Conservation (phyloP, 1,140 invertebrate species). For the Drosophila funebris region DNA sequence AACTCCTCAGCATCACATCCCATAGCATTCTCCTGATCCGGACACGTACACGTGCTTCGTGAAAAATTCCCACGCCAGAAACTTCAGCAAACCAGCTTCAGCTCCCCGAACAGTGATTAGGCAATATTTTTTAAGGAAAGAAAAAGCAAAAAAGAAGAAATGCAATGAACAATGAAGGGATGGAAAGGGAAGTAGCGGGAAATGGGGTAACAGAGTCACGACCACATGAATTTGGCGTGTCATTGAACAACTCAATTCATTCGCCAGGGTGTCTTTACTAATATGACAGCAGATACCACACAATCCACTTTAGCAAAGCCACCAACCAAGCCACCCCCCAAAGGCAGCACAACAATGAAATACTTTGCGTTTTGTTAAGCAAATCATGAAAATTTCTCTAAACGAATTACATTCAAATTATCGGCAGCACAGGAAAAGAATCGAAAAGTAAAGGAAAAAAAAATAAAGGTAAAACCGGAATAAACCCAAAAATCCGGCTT, state of each 20-base stretch:
- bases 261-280: background rate
- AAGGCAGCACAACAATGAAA: conserved; percentile 12
- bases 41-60: conserved; percentile 36
- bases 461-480: conserved; percentile 1
- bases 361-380: conserved; percentile 61
- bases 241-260: conserved; percentile 75
- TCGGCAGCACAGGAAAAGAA: conserved; percentile 30
- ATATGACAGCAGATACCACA: conserved; percentile 14
- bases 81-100: background rate
- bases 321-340: background rate
- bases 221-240: conserved; percentile 59
- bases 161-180: background rate
- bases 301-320: conserved; percentile 18
- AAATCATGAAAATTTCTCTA: conserved; percentile 77
- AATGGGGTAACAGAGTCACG: conserved; percentile 26
- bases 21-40: conserved; percentile 16
- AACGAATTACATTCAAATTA: conserved; percentile 78
- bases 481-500: background rate
- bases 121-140: conserved; percentile 56
- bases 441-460: background rate
- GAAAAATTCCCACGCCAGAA: conserved; percentile 32
- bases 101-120: conserved; percentile 71
- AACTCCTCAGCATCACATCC: background rate
- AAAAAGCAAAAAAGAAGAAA: background rate
- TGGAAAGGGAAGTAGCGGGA: background rate